Evolutionary conservation across 2,113 vertebrate genomes (phyloP), one percentile per base, ranked within the genome.

Genomic region (Tretioscincus oriximinensis): DNA sequence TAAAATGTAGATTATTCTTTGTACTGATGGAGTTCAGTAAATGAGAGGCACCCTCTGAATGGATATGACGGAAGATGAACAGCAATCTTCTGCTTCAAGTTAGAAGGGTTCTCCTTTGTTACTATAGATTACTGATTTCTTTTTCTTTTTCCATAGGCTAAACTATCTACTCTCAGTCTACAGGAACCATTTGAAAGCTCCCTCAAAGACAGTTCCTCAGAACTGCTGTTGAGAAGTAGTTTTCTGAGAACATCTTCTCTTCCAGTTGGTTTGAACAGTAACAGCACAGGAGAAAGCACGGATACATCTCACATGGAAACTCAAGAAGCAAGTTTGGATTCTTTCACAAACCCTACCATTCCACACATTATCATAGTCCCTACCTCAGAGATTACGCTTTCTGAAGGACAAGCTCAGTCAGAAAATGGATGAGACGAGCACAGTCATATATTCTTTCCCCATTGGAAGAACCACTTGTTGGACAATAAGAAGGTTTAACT

Each of bases 281-380:
- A 68, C 85, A 77, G 75, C 24, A 88, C 64, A 82, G 81, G 76
- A 72, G 72, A 29, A 14, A 63, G 77, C 31, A 41, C 70, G 1
- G 82, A n/a, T 20, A 11, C 61, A 58, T 86, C 83, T 69, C 77
- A 79, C 18, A 0, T 7, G n/a, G 65, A 80, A 82, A 2, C 45
- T 70, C 81, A 81, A 73, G 82, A 81, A 0, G 80, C 80, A 84
- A 47, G 80, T 68, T 60, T 87, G 73, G 84, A 83, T 45, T 90
- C 88, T 41, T 69, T 76, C 6, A 6, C 84, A 71, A 84, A 76
- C 73, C 79, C 10, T 16, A 75, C 80, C 18, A 74, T 93, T 76
- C 93, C 93, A 77, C 88, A 84, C 63, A 94, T 94, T 41, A 68
- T 94, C 58, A 89, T 94, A 61, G 88, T 94, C 82, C 88, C 91